Evolutionary conservation across 2,888 invertebrate species (phyloP).

Genomic region (Sesia bembeciformis): DNA sequence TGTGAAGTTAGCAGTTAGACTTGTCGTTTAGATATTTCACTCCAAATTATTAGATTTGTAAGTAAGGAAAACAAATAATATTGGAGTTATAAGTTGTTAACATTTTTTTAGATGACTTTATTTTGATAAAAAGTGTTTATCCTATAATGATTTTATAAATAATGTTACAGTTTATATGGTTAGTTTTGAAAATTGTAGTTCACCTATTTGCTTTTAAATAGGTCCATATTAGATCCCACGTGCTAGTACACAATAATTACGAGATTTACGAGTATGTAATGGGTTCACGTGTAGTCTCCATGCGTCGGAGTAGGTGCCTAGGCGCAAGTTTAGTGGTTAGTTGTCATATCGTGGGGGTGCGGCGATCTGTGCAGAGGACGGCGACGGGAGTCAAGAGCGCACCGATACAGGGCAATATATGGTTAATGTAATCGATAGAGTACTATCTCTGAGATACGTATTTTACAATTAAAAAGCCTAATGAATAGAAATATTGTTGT

Average conservation of each 20-base stretch:
- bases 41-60: constrained; percentile 45
- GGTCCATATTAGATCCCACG: constrained; percentile 9
- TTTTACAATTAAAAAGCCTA: constrained; percentile 56
- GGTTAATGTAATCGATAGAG: constrained; percentile 1
- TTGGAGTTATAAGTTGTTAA: constrained; percentile 26
- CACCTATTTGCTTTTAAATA: constrained; percentile 20
- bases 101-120: constrained; percentile 53
- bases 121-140: constrained; percentile 57
- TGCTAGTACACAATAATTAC: neutral
- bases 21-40: constrained; percentile 56
- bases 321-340: constrained; percentile 1
- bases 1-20: constrained; percentile 41
- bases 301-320: constrained; percentile 9
- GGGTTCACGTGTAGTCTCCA: constrained; percentile 1
- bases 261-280: neutral
- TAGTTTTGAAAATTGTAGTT: constrained; percentile 21
- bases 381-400: constrained; percentile 6
- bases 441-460: constrained; percentile 27
- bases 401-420: constrained; percentile 31
- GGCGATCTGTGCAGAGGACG: neutral
- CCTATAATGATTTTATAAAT: constrained; percentile 33
- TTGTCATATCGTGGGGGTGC: neutral
- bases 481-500: constrained; percentile 63
- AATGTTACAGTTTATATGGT: constrained; percentile 27
- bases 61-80: constrained; percentile 8